Evolutionary conservation across 2,888 invertebrate species (phyloP).

Genomic region (Chorisops tibialis): DNA sequence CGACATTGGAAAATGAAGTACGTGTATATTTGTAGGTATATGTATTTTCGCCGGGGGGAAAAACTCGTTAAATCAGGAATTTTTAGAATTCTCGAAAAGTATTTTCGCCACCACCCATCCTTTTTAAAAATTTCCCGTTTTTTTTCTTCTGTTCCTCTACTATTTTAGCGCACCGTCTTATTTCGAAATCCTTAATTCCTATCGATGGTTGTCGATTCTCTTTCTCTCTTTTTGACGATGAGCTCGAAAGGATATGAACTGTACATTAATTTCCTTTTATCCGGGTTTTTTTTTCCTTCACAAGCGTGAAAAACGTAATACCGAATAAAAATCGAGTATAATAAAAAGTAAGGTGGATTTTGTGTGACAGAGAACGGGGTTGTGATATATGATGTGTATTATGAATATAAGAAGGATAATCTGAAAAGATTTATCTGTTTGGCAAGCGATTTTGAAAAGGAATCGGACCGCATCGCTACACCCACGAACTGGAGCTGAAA

Average conservation of each 20-base stretch:
- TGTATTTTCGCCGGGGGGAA: not conserved
- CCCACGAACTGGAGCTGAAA: constrained; percentile 13
- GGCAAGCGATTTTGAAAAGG: constrained; percentile 24
- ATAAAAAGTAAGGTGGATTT: too few relatives aligned
- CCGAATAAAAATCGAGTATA: too few relatives aligned
- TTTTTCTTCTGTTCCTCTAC: not conserved
- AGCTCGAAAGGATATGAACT: too few relatives aligned
- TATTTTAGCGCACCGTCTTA: too few relatives aligned
- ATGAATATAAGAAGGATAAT: constrained; percentile 25
- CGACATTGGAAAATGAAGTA: not conserved
- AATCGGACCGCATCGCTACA: constrained; percentile 15
- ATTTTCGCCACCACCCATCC: not conserved
- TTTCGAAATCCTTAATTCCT: too few relatives aligned
- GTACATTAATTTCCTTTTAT: too few relatives aligned
- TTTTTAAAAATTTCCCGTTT: not conserved
- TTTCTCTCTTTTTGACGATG: too few relatives aligned
- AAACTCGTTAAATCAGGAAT: constrained; percentile 13
- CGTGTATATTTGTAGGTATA: too few relatives aligned
- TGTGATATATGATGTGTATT: constrained; percentile 16
- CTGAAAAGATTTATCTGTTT: constrained; percentile 23
- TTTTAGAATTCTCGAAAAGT: not conserved
- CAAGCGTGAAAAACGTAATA: too few relatives aligned
- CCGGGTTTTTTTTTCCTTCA: too few relatives aligned
- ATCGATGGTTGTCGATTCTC: too few relatives aligned
- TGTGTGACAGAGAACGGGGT: constrained; percentile 3